These are phyloP conservation scores for Byasa hedistus DNA, from an alignment of 2,888 invertebrate genomes.

Conservation along the genomic window DNA sequence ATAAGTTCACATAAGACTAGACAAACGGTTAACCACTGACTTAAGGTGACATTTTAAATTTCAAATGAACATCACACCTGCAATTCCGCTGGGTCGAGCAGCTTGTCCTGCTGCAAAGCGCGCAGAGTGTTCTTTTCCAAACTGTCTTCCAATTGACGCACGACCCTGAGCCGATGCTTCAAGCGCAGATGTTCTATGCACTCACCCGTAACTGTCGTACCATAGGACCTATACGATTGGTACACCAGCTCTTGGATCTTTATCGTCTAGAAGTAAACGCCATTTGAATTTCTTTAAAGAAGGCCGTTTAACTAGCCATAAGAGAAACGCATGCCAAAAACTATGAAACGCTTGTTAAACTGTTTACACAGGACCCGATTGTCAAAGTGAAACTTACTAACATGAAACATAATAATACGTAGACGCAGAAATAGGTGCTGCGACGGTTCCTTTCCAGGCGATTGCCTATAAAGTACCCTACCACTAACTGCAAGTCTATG, in stretches of 20 bases:
- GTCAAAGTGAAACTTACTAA: no score
- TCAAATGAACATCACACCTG: slow-evolving; percentile 59
- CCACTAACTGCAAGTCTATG: no score
- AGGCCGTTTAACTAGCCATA: no score
- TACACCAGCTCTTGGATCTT: slow-evolving; percentile 90
- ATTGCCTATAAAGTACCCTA: no score
- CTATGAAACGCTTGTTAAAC: no score
- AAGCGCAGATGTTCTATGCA: slow-evolving; percentile 94
- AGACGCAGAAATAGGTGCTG: no score
- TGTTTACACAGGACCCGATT: no score
- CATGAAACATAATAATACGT: no score
- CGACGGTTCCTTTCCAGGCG: no score
- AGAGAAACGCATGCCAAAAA: no score
- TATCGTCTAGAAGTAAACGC: slow-evolving; percentile 78
- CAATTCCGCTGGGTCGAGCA: slow-evolving; percentile 83
- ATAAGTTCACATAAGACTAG: not conserved
- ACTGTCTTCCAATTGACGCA: slow-evolving; percentile 95
- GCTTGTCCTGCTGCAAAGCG: slow-evolving; percentile 86
- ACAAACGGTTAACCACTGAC: not conserved
- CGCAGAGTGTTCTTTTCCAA: slow-evolving; percentile 93
- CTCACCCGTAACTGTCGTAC: slow-evolving; percentile 87
- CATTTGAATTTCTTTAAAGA: no score
- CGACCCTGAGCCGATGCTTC: slow-evolving; percentile 94
- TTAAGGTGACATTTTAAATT: not conserved
- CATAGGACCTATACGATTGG: slow-evolving; percentile 91